Base-by-base conservation (phyloP, 2,888 invertebrate species). In the Deilephila porcellus region DNA sequence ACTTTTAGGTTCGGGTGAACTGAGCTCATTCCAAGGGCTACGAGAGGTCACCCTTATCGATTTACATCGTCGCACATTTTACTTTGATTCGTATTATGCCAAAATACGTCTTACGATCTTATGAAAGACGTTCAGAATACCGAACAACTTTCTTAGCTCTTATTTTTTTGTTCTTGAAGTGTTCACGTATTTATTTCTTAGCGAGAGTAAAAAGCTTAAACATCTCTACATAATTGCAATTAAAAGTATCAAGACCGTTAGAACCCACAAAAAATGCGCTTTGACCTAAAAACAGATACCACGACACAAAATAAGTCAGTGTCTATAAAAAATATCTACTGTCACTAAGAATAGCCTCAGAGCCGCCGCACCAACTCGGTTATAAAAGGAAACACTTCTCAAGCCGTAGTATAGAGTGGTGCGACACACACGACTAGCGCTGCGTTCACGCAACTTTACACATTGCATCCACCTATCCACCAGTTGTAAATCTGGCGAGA, bases 401-500 rank as follows among this genome's bases (percentile, higher is more conserved):
- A 52, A 81, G 85, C 79, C 79, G 80, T 32, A 59, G 74, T 63
- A 78, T 72, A 74, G 78, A 77, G 80, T 78, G 81, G 81, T 81
- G 82, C 82, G 82, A 85, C 85, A 85, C 81, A 80, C 76, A 75
- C 72, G 77, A 73, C 77, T 75, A n/a, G n/a, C 73, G 79, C 77
- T 82, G 83, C 80, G 81, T 76, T 80, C 83, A 82, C 82, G 84
- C 83, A 80, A 85, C 83, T 86, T 84, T 85, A 84, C 83, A 80
- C 83, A 83, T 80, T 82, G 84, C 83, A 83, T 88, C 86, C 87
- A 86, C 84, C 85, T 79, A 81, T 75, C 79, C 78, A 71, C 71
- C 71, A 77, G 71, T 80, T 82, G 81, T 88, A 88, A 88, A 89
- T 88, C 86, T 84, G 2, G 7, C 77, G 78, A 84, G 82, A 81